Evolutionary conservation across 2,113 vertebrate genomes (phyloP), one percentile per base, ranked within the genome.

Genomic region (Alaudala cheleensis): DNA sequence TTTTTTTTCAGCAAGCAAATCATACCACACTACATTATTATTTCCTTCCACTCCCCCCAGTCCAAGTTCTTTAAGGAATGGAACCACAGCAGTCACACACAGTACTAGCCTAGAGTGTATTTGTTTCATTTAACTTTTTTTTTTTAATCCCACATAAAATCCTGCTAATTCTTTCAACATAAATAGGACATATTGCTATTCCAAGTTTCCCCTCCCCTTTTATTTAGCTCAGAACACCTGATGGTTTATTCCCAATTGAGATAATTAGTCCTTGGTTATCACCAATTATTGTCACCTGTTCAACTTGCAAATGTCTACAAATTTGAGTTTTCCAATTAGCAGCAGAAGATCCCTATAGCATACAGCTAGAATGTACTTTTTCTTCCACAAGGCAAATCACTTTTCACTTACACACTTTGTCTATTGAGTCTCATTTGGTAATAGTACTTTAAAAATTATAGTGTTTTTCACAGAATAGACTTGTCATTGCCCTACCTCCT

Each of bases 241-340:
- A 88, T 76, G 77, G 81, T 92, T 92, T 89, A 88, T 94, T 95
- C 85, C 65, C 84, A 88, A 56, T 69, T 82, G 62, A 93, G 80
- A 95, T 80, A 81, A 93, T 97, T 96, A 93, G 80, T 86, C 81
- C 66, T 79, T 86, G 76, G 80, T 95, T 97, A 97, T 95, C 84
- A 91, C 70, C 62, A 83, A 70, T 96, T 95, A 93, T 93, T 95
- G 88, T 97, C 91, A 96, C 95, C 91, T 93, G 89, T 74, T 96
- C 94, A 90, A 88, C 60, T 79, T 91, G 80, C 39, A 91, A 91
- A 81, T 94, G 45, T 66, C 81, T 95, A 93, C 88, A 94, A 96
- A 90, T 94, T 5, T 86, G 90, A 93, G 91, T 78, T 96, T 97
- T 91, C 69, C 82, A 96, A 92, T 97, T 96, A 92, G 60, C 69